Evolutionary conservation across 1,140 invertebrate species (phyloP).

Genomic region (Drosophila lacteicornis): DNA sequence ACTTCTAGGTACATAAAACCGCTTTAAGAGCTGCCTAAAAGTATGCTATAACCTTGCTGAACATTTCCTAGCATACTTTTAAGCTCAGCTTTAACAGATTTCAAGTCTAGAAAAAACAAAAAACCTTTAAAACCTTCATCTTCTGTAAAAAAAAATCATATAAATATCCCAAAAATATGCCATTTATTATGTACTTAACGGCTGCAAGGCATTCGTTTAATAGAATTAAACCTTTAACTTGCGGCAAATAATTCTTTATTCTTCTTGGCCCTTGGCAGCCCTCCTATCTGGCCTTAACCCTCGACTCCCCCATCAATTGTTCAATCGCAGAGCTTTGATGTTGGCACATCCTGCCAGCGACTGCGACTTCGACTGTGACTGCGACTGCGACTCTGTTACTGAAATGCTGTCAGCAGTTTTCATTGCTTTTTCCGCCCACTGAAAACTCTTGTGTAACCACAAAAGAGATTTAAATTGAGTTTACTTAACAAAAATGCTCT

Average conservation of each 20-base stretch:
- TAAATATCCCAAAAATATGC: conserved; percentile 3
- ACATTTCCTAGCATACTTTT: background rate
- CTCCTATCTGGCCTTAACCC: background rate
- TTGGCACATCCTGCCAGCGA: conserved; percentile 31
- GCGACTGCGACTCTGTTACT: conserved; percentile 27
- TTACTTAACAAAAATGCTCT: conserved; percentile 28
- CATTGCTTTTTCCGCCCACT: background rate
- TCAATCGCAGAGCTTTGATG: conserved; percentile 37
- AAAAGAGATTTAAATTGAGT: conserved; percentile 48
- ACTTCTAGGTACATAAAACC: background rate
- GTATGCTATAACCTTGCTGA: background rate
- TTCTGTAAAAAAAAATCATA: background rate
- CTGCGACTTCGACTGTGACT: conserved; percentile 28
- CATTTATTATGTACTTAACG: background rate
- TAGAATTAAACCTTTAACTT: conserved; percentile 30
- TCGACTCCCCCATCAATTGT: conserved; percentile 28
- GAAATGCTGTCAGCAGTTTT: conserved; percentile 29
- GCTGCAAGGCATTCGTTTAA: background rate
- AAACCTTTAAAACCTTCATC: too few relatives aligned
- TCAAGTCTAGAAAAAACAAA: background rate
- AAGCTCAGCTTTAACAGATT: background rate
- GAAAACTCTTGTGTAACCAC: conserved; percentile 20
- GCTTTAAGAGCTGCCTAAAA: background rate
- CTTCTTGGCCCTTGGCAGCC: conserved; percentile 8
- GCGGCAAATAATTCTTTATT: conserved; percentile 5